phyloP scores from a whole-genome alignment of 23 tunicate species.

The Halocynthia aurantium region DNA sequence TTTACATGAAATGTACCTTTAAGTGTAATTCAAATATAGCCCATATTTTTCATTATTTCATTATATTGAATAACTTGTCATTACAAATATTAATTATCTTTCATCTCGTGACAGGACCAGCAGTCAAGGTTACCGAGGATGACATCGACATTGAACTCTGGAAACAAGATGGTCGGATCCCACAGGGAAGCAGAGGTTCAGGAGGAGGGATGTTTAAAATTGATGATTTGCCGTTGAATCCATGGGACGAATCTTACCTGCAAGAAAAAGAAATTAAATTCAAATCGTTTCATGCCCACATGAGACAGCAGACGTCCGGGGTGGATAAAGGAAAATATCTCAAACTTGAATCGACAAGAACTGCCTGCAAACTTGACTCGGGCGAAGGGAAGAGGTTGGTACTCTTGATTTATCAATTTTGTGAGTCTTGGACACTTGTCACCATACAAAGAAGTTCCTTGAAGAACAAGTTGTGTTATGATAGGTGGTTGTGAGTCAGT shows the following conservation, averaged over 20 bases:
- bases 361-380: conserved; percentile 52
- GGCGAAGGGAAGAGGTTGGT: conserved; percentile 24
- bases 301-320: conserved; percentile 89
- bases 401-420: no score
- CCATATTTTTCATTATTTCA: no score
- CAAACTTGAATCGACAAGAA: conserved; percentile 63
- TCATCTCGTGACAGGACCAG: neutral
- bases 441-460: no score
- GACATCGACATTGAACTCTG: conserved; percentile 60
- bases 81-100: neutral
- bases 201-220: conserved; percentile 59
- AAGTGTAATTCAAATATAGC: no score
- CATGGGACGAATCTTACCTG: conserved; percentile 86
- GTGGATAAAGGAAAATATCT: conserved; percentile 93
- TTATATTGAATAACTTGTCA: no score
- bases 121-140: conserved; percentile 39
- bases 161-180: conserved; percentile 72
- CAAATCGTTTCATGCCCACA: conserved; percentile 86
- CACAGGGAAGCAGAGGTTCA: conserved; percentile 3
- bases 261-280: conserved; percentile 82
- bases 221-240: conserved; percentile 64
- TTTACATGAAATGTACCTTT: no score
- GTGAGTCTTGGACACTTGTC: no score
- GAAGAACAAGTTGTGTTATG: no score
- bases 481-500: no score